Conservation (phyloP, 2,888 invertebrate genomes). For the Cryptus viduatorius region DNA sequence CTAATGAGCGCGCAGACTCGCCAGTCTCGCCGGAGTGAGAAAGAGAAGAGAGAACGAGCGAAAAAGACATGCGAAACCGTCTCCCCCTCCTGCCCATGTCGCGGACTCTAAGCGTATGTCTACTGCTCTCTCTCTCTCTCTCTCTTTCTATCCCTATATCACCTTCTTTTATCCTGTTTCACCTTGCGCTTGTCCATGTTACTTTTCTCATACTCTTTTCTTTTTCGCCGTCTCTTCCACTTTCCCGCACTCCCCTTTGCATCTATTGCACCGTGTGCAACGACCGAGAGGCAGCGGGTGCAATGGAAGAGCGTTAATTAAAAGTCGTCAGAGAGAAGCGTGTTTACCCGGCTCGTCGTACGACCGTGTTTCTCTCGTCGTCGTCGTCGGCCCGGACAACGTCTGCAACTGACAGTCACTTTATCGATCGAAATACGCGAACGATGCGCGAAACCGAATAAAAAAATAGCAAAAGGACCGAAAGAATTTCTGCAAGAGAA, state of each 20-base stretch:
- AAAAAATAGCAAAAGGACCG: neutral
- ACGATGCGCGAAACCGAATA: neutral
- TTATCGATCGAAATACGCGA: slow-evolving; percentile 52
- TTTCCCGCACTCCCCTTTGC: slow-evolving; percentile 3
- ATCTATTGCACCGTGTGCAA: slow-evolving; percentile 51
- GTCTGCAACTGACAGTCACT: slow-evolving; percentile 44
- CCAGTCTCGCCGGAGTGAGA: slow-evolving; percentile 38
- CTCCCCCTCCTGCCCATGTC: slow-evolving; percentile 20
- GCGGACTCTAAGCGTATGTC: slow-evolving; percentile 42
- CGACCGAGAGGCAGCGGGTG: slow-evolving; percentile 55
- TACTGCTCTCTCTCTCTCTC: slow-evolving; percentile 25
- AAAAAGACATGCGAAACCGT: slow-evolving; percentile 8
- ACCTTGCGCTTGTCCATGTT: slow-evolving; percentile 49
- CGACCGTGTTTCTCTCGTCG: slow-evolving; percentile 39
- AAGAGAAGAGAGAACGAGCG: slow-evolving; percentile 6
- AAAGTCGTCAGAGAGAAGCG: slow-evolving; percentile 64
- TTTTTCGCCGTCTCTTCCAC: slow-evolving; percentile 37
- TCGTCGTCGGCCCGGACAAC: slow-evolving; percentile 27
- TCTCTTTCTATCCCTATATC: slow-evolving; percentile 20
- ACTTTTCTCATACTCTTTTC: slow-evolving; percentile 32
- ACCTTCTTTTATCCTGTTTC: slow-evolving; percentile 52
- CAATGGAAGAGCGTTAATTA: slow-evolving; percentile 71
- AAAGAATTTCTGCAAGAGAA: too few relatives aligned
- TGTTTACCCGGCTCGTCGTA: slow-evolving; percentile 60
- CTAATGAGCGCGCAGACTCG: slow-evolving; percentile 63